A percentile compares a stretch with the other conserved stretches of the same genome.
Conservation (phyloP, 2,113 vertebrate genomes). For the Petroica traversi region DNA sequence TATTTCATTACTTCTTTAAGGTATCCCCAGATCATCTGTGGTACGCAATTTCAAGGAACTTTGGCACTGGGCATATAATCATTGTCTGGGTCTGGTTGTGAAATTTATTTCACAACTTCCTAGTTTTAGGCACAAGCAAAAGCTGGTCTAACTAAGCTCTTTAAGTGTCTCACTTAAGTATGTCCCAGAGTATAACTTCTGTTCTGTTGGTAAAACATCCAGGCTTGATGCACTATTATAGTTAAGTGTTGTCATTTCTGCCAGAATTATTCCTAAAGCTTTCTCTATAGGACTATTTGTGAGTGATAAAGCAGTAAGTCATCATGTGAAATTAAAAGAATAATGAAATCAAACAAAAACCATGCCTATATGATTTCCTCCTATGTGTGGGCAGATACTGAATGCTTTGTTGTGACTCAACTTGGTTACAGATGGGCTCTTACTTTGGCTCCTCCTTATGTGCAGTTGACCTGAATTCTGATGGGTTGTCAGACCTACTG, state of each 20-base stretch:
- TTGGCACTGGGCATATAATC: neutral
- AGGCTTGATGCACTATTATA: neutral
- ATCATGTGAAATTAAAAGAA: neutral
- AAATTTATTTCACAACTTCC: neutral
- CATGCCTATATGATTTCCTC: conserved; percentile 11
- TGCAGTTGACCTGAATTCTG: conserved; percentile 96
- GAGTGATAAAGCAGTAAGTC: neutral
- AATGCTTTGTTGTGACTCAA: conserved; percentile 85
- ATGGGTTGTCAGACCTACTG: conserved; percentile 95
- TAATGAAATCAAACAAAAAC: neutral
- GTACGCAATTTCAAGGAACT: neutral
- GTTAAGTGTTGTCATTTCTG: neutral
- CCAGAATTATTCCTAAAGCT: neutral
- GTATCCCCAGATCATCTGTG: neutral
- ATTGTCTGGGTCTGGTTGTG: neutral
- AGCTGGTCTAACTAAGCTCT: neutral
- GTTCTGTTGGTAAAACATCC: neutral
- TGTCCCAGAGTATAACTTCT: neutral
- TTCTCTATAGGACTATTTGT: neutral
- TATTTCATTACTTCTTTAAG: neutral
- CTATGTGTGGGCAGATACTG: conserved; percentile 74
- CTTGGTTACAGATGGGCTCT: conserved; percentile 99
- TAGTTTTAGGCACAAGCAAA: neutral
- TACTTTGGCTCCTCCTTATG: conserved; percentile 99
- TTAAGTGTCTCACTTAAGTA: neutral